Evolutionary conservation across 2,797 vertebrate species (phyloP), one percentile per base, ranked within the genome.

Genomic region (Astyanax mexicanus): DNA sequence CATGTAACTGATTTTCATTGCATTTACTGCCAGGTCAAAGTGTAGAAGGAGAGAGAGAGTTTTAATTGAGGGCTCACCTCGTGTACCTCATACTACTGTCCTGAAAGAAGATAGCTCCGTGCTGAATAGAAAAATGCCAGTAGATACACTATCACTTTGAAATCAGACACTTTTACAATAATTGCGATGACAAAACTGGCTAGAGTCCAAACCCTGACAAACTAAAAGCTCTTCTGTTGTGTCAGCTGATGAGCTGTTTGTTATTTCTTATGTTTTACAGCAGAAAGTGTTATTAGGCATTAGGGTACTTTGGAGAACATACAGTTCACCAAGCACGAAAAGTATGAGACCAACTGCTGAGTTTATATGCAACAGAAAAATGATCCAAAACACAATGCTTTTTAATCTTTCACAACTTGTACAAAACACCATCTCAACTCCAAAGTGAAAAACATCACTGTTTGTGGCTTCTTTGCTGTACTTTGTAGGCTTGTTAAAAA

Each of bases 1-100:
- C 4, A 64, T 76, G 37, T 58, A 69, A 29, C 29, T 70, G 69
- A 70, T 45, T 70, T 60, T 52, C 77, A 66, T 62, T 74, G 74
- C 32, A 40, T 42, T 49, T 66, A 60, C 57, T 64, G 21, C 65
- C 58, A 70, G 49, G 69, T 67, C 60, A 64, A 29, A 51, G 35
- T 44, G 61, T 37, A 51, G 9, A 32, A 58, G 71, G 38, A 68
- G 49, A 58, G 40, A 25, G 7, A 40, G 19, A 9, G 23, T 37
- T 21, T 35, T 54, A 29, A 60, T 49, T 35, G 54, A 44, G 44
- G 25, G 40, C 65, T 68, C 37, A 40, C n/a, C 52, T 12, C 51
- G 27, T 69, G 19, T 35, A 58, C 61, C 35, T n/a, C 37, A 19
- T 38, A 52, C 23, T 29, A 64, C 61, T 37, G 38, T 38, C 25